phyloP scores from a whole-genome alignment of 2,113 vertebrate genomes.

The Nannospalax galili region DNA sequence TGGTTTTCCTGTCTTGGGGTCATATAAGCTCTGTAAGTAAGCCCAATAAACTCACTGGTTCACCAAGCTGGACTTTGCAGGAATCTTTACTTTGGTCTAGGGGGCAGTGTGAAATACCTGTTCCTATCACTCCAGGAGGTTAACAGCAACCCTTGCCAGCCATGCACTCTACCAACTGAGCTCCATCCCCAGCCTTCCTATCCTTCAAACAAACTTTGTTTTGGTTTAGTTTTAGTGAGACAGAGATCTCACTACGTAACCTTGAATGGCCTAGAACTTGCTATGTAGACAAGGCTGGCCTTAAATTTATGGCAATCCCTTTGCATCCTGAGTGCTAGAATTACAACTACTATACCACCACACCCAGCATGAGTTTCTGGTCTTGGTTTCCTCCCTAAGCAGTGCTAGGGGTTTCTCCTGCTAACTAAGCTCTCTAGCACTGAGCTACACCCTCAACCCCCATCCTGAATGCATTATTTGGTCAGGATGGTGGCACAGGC shows the following conservation, averaged over 20 bases:
- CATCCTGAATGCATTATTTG: too few relatives aligned
- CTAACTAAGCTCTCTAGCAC: background rate
- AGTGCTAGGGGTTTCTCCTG: background rate
- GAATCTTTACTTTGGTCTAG: background rate
- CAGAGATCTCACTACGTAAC: too few relatives aligned
- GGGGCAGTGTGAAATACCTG: background rate
- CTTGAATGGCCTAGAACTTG: background rate
- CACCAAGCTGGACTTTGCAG: background rate
- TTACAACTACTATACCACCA: background rate
- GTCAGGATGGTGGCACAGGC: too few relatives aligned
- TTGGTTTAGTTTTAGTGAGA: background rate
- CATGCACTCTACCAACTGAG: background rate
- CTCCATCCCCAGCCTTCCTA: background rate
- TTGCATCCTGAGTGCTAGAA: background rate
- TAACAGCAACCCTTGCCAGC: background rate
- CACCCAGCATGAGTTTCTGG: background rate
- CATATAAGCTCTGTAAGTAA: background rate
- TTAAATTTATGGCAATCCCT: background rate
- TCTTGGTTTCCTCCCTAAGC: background rate
- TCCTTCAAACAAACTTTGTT: background rate
- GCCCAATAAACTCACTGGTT: background rate
- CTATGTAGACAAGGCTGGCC: background rate
- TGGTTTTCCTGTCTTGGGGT: background rate
- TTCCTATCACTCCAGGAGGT: background rate
- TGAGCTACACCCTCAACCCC: background rate